A percentile compares a stretch with the other conserved stretches of the same genome.
These are phyloP conservation scores for Andrena camellia DNA, from an alignment of 2,888 invertebrate genomes.

Conservation along the genomic window DNA sequence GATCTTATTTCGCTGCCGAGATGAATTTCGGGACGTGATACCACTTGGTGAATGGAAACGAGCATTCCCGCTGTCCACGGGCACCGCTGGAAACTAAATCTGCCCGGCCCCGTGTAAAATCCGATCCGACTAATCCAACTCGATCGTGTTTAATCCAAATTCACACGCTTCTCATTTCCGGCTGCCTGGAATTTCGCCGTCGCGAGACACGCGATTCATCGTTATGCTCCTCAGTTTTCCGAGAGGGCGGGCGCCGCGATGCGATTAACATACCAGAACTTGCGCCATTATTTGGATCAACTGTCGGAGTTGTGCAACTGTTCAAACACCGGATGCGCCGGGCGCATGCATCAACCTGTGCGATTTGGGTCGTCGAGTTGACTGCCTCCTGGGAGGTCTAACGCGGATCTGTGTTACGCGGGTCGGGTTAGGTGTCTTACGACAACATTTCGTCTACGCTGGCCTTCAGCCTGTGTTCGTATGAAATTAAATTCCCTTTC, in stretches of 20 bases:
- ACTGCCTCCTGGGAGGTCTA: conserved; percentile 31
- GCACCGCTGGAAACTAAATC: conserved; percentile 3
- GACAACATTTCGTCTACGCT: conserved; percentile 4
- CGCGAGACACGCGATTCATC: conserved; percentile 55
- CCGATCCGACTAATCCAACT: conserved; percentile 45
- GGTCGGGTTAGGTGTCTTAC: background rate
- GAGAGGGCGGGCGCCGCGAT: conserved; percentile 31
- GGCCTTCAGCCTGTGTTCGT: background rate
- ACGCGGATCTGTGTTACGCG: conserved; percentile 5
- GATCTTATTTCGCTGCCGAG: too few relatives aligned
- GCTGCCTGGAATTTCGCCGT: conserved; percentile 41
- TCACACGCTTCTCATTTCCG: conserved; percentile 56
- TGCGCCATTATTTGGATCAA: conserved; percentile 51
- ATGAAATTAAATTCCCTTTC: conserved; percentile 38
- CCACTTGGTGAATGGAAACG: background rate
- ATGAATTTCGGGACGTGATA: background rate
- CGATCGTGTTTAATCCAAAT: conserved; percentile 55
- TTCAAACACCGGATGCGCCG: conserved; percentile 10
- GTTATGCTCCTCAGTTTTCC: conserved; percentile 52
- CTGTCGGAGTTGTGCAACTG: conserved; percentile 33
- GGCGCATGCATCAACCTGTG: conserved; percentile 38
- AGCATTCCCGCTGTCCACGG: background rate
- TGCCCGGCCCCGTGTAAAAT: background rate
- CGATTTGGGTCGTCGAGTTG: conserved; percentile 56
- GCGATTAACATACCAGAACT: conserved; percentile 63